phyloP scores from a whole-genome alignment of 2,888 invertebrate species.

The Tiliacea citrago region DNA sequence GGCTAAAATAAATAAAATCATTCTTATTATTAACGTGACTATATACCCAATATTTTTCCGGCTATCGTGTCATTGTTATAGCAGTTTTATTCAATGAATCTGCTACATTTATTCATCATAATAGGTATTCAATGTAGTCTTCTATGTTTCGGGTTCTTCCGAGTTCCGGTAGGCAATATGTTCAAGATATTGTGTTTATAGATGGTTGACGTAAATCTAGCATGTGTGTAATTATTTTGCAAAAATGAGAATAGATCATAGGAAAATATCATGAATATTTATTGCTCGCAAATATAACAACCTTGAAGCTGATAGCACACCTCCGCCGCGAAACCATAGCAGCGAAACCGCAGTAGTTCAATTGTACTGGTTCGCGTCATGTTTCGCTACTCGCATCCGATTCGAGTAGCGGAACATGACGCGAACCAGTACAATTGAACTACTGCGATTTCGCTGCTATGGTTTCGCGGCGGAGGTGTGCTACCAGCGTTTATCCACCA shows the following conservation, averaged over 20 bases:
- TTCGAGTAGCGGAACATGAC: no score
- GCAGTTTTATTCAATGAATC: neutral
- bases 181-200: neutral
- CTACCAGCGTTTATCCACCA: no score
- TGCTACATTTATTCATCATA: neutral
- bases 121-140: neutral
- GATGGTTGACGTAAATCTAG: neutral
- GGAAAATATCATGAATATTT: constrained; percentile 12
- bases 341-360: no score
- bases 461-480: no score
- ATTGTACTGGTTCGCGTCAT: no score
- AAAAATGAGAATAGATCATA: neutral
- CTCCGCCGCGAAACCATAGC: no score
- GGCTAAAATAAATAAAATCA: neutral
- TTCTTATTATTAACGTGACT: neutral
- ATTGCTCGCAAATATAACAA: constrained; percentile 19
- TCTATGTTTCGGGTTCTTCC: neutral
- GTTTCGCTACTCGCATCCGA: no score
- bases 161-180: neutral
- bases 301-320: no score
- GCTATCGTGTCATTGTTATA: neutral
- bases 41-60: neutral
- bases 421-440: no score
- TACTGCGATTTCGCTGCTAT: no score
- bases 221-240: neutral